phyloP scores from a whole-genome alignment of 2,113 vertebrate species.

The Mastomys coucha region DNA sequence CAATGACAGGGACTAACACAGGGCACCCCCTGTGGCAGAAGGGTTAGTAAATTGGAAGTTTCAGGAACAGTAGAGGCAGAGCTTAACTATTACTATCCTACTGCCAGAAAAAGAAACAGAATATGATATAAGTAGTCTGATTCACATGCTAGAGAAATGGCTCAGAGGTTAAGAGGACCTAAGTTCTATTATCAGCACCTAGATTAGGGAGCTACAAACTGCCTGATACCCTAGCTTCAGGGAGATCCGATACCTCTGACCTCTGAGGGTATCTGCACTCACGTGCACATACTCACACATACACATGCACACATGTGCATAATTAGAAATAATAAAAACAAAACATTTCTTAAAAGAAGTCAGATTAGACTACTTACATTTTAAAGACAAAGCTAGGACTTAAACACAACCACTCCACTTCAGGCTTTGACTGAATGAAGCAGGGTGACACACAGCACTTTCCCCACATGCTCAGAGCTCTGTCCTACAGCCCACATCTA shows the following conservation, averaged over 20 bases:
- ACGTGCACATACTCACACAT: background rate
- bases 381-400: background rate
- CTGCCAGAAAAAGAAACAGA: background rate
- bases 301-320: background rate
- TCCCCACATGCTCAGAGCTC: background rate
- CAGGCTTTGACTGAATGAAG: background rate
- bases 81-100: background rate
- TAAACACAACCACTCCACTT: background rate
- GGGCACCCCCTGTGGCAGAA: accelerated
- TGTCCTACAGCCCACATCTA: background rate
- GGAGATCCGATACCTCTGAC: background rate
- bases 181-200: background rate
- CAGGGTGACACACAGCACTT: background rate
- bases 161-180: background rate
- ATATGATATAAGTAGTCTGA: background rate
- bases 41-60: background rate
- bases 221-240: background rate
- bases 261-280: background rate
- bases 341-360: background rate
- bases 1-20: background rate
- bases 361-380: background rate
- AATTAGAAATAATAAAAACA: background rate
- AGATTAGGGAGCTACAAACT: background rate
- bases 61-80: background rate
- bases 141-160: background rate